phyloP scores from a whole-genome alignment of 2,888 invertebrate species.

The Agriotes lineatus region DNA sequence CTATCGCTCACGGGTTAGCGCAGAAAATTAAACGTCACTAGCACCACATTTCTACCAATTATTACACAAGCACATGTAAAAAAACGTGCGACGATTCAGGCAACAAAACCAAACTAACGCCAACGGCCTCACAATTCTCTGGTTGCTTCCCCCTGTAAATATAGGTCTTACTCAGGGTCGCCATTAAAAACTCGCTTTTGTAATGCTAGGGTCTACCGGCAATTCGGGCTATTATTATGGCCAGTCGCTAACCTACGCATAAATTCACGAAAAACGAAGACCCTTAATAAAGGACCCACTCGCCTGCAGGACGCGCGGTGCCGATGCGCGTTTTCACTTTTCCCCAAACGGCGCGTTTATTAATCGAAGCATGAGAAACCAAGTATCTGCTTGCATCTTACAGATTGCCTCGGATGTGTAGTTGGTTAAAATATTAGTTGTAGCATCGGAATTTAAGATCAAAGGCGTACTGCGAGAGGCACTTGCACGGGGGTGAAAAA shows the following conservation, averaged over 20 bases:
- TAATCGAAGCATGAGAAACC: conserved; percentile 42
- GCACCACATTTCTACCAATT: conserved; percentile 9
- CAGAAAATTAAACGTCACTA: background rate
- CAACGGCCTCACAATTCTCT: conserved; percentile 54
- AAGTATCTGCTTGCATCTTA: conserved; percentile 23
- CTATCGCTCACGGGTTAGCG: background rate
- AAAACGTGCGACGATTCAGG: conserved; percentile 56
- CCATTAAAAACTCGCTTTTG: conserved; percentile 66
- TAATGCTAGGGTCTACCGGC: conserved; percentile 55
- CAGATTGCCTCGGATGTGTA: conserved; percentile 1
- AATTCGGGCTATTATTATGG: conserved; percentile 62
- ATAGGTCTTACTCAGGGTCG: conserved; percentile 63
- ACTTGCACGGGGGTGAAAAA: background rate
- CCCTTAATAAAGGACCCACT: conserved; percentile 1
- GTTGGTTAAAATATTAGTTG: conserved; percentile 21
- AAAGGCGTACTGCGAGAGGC: background rate
- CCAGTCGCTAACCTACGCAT: conserved; percentile 44
- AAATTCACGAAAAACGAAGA: conserved; percentile 40
- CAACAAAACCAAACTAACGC: conserved; percentile 60
- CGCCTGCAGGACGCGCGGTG: background rate
- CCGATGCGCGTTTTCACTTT: conserved; percentile 12
- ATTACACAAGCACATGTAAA: conserved; percentile 34
- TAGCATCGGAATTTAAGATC: conserved; percentile 19
- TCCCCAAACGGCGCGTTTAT: conserved; percentile 19
- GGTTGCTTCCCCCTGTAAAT: conserved; percentile 59